Evolutionary conservation across 1,140 invertebrate genomes (phyloP).

Genomic region (Plectus sambesii): DNA sequence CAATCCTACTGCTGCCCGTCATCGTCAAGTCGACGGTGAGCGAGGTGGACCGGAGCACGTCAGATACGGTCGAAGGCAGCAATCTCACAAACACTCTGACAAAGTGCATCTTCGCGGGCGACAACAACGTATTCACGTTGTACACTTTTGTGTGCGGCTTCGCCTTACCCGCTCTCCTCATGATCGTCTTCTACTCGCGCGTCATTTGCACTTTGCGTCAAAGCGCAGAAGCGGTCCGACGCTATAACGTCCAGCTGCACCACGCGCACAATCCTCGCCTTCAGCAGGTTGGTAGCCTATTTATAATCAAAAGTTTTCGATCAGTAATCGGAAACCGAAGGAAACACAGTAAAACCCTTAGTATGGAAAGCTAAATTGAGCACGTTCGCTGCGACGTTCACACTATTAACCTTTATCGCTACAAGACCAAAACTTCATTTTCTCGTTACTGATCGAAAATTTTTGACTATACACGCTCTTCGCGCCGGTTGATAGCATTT

Average conservation of each 20-base stretch:
- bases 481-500: no score
- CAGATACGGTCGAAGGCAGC: conserved; percentile 18
- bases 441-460: no score
- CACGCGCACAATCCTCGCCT: no score
- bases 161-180: conserved; percentile 38
- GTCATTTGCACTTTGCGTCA: conserved; percentile 20
- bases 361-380: conserved; percentile 7
- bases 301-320: conserved; percentile 3
- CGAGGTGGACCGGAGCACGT: conserved; percentile 25
- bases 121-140: conserved; percentile 30
- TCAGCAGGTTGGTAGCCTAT: no score
- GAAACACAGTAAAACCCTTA: conserved; percentile 14
- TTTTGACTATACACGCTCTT: no score
- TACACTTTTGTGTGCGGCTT: conserved; percentile 41
- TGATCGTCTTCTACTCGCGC: conserved; percentile 36
- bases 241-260: no score
- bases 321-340: conserved; percentile 17
- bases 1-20: conserved; percentile 37
- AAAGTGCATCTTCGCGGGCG: conserved; percentile 36
- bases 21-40: conserved; percentile 34
- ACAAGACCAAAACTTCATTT: no score
- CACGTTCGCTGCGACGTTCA: no score
- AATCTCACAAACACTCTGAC: conserved; percentile 17
- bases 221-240: no score
- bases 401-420: no score